A percentile compares a stretch with the other conserved stretches of the same genome.
phyloP scores from a whole-genome alignment of 2,888 invertebrate genomes.

The Sphaerophoria rueppellii region DNA sequence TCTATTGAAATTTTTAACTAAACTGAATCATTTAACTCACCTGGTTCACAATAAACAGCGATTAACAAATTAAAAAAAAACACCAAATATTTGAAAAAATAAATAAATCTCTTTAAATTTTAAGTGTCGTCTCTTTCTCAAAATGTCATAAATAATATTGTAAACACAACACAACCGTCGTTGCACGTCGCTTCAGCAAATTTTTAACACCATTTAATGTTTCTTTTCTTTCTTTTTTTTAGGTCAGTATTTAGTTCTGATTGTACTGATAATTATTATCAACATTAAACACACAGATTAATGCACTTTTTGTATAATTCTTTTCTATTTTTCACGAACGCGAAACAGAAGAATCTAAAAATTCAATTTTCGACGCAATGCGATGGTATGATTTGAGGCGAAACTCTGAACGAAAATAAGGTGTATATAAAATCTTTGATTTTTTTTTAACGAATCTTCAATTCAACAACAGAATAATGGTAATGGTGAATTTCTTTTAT shows the following conservation, averaged over 20 bases:
- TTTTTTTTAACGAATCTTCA: slow-evolving; percentile 56
- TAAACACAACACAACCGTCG: slow-evolving; percentile 74
- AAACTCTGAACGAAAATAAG: slow-evolving; percentile 53
- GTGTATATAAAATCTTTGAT: slow-evolving; percentile 62
- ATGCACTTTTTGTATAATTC: slow-evolving; percentile 3
- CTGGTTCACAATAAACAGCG: slow-evolving; percentile 33
- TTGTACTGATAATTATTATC: slow-evolving; percentile 7
- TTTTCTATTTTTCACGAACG: background rate
- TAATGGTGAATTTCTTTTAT: slow-evolving; percentile 43
- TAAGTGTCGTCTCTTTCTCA: slow-evolving; percentile 71
- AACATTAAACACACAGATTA: slow-evolving; percentile 10
- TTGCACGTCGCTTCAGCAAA: slow-evolving; percentile 17
- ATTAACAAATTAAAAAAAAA: slow-evolving; percentile 66
- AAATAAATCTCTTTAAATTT: slow-evolving; percentile 1
- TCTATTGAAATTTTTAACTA: slow-evolving; percentile 56
- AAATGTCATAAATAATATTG: slow-evolving; percentile 76
- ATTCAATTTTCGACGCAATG: slow-evolving; percentile 25
- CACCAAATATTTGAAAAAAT: slow-evolving; percentile 41
- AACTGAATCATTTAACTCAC: slow-evolving; percentile 64
- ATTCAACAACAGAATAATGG: slow-evolving; percentile 43
- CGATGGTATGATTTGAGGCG: slow-evolving; percentile 22
- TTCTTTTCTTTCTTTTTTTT: slow-evolving; percentile 7
- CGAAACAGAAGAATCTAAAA: slow-evolving; percentile 5
- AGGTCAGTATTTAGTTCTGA: slow-evolving; percentile 17
- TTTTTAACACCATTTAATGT: slow-evolving; percentile 51